phyloP scores from a whole-genome alignment of 2,113 vertebrate genomes.

The Artemisiospiza belli region DNA sequence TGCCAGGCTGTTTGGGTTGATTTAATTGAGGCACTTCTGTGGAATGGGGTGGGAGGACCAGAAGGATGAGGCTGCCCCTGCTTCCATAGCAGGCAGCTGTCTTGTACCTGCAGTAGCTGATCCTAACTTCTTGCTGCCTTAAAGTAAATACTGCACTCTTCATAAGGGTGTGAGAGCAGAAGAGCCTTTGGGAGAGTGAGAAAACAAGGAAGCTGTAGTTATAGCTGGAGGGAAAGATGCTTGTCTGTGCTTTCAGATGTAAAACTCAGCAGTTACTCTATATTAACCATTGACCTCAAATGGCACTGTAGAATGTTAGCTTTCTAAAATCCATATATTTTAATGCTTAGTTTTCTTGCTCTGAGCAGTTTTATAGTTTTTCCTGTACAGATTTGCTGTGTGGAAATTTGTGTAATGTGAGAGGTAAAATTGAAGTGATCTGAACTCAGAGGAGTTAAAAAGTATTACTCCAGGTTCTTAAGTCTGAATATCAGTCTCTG shows the following conservation, averaged over 20 bases:
- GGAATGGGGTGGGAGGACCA: background rate
- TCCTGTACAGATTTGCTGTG: background rate
- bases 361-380: background rate
- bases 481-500: background rate
- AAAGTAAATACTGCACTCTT: background rate
- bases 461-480: background rate
- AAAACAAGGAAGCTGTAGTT: background rate
- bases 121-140: background rate
- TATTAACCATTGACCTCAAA: background rate
- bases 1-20: rapidly evolving
- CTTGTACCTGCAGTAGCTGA: background rate
- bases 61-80: background rate
- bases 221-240: background rate
- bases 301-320: background rate
- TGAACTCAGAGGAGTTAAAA: background rate
- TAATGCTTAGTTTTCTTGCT: background rate
- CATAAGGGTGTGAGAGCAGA: background rate
- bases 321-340: background rate
- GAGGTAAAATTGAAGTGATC: background rate
- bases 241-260: background rate
- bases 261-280: background rate
- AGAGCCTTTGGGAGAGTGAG: background rate
- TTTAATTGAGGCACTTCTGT: background rate
- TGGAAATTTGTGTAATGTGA: background rate
- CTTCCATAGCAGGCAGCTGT: background rate